Evolutionary conservation across 23 tunicate species (phyloP), one percentile per base, ranked within the genome.

Genomic region (Styela plicata): DNA sequence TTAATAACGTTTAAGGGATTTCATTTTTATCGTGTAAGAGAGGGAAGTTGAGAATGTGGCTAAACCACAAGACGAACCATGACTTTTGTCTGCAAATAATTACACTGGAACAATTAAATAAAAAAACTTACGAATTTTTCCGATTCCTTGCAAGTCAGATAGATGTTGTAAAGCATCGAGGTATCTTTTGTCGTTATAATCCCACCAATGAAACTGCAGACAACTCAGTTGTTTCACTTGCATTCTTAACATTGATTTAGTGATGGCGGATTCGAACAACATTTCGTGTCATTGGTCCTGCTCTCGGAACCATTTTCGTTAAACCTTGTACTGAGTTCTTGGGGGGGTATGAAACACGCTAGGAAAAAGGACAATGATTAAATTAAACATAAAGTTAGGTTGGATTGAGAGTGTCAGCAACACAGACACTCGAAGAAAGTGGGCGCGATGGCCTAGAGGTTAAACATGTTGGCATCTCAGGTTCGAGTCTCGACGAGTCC

Each of bases 121-220:
- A n/a, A n/a, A n/a, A n/a, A n/a, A 74, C 85, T 29, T 66, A 90
- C 96, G 80, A 28, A 90, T 90, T 82, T 77, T 85, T 57, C 90
- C 96, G 2, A 80, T 84, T 16, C 28, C 5, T 53, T 85, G 89
- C 19, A 90, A 30, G 10, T 90, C 87, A 63, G 79, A 24, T 3
- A 85, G 69, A 82, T 85, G 89, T n/a, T 77, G 37, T 1, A 90
- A 33, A 3, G 89, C 96, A 2, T 90, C 90, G 20, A 90, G 73
- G 34, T 85, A 90, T 24, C 90, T 78, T 77, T 82, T 85, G 70
- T 90, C 90, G 2, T 31, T 30, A 33, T 90, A 90, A 82, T 90
- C 89, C 96, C 96, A 90, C 96, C 96, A 90, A 64, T 90, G 96
- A 53, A 90, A 79, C 52, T 90, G 96, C 71, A 90, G 29, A 35